Base-by-base conservation (phyloP, 2,888 invertebrate genomes). In the Trisateles emortualis region DNA sequence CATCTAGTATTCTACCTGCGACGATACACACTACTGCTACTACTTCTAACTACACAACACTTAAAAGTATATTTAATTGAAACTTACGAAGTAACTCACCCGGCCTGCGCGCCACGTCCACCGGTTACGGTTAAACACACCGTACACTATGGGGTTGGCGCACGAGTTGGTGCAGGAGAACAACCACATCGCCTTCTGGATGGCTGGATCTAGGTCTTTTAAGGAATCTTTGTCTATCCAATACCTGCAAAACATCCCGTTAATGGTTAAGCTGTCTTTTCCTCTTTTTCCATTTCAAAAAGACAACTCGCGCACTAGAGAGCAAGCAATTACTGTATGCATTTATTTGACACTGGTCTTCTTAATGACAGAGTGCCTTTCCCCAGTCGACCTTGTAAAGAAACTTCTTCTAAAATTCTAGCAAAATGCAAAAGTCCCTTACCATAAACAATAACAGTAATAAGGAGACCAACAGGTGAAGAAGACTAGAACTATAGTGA, bases 151-250 rank as follows among this genome's bases (percentile, higher is more conserved):
- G 2, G 99, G 99, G 91, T 99, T 98, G 89, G 98, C 97, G 83
- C 98, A 98, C 2, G 98, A 98, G 87, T 99, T 99, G 30, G 98
- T 98, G 70, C 98, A 98, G 8, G 99, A 99, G 84, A 99, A 99
- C 57, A 99, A 93, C 92, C 98, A 98, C 74, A 99, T 94, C 0
- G 95, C 96, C 75, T 96, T 96, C 85, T 98, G 97, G 47, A 98
- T 94, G 47, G 96, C 94, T 9, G 95, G 95, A 82, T 97, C 96
- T 33, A 91, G 61, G 39, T 78, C 80, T 53, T 75, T 76, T 36
- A 97, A 96, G 0, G 96, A 95, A 1, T 95, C 94, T 47, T 94
- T 94, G 88, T 96, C 97, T 68, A 96, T 94, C 96, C 97, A 97
- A 81, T 96, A 98, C 96, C 96, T 97, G 67, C 1, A 59, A 64